These are phyloP conservation scores for Rhea americana DNA, from an alignment of 2,113 vertebrate species.

Conservation along the genomic window DNA sequence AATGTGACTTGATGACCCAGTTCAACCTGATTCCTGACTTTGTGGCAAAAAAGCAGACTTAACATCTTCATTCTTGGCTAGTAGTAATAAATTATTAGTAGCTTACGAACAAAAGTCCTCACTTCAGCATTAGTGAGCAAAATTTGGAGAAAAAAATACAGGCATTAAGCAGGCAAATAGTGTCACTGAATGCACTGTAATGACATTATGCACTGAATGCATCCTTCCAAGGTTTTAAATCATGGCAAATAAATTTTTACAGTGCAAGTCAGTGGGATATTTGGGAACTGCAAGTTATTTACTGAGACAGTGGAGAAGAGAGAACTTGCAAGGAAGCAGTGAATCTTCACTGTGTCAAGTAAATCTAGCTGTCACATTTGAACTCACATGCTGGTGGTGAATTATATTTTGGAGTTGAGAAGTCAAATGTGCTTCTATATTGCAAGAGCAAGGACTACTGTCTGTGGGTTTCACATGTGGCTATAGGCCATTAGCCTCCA, in stretches of 20 bases:
- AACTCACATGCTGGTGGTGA: neutral
- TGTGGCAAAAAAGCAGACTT: neutral
- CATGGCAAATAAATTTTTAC: neutral
- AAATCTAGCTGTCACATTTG: neutral
- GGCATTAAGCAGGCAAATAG: neutral
- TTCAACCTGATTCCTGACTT: neutral
- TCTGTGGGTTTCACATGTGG: accelerated
- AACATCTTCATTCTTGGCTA: neutral
- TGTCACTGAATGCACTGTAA: neutral
- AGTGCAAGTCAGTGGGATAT: neutral
- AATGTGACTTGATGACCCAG: neutral
- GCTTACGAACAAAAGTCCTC: neutral
- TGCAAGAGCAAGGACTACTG: neutral
- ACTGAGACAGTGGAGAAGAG: neutral
- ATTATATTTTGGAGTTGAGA: neutral
- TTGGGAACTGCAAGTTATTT: neutral
- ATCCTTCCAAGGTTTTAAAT: neutral
- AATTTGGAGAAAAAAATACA: neutral
- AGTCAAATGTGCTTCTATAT: neutral
- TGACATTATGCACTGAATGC: neutral
- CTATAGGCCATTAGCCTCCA: neutral
- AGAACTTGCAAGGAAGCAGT: neutral
- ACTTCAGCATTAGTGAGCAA: neutral
- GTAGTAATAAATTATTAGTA: neutral
- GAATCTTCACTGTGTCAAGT: neutral